Evolutionary conservation across 53 echinoderm and acorn worm species (phyloP), one percentile per base, ranked within the genome.

Genomic region (Holothuria scabra): DNA sequence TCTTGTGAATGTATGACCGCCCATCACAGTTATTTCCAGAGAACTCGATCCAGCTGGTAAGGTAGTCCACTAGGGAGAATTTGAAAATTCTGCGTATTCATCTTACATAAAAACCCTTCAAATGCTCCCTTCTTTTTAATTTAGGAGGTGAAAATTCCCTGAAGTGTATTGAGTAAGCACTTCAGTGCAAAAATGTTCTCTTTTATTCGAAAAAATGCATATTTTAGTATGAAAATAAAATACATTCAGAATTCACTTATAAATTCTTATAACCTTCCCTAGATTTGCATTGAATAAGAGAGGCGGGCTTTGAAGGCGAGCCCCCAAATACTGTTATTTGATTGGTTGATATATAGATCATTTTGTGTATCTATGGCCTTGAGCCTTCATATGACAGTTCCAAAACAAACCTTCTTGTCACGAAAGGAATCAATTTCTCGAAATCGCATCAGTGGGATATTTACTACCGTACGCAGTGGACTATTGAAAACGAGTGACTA

Each of bases 301-400:
- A 64, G 67, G 90, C 82, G 83, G 66, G 79, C 30, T 56, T 76
- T 35, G 24, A 76, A 90, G 83, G 92, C 85, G 85, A 90, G 86
- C 90, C 79, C 86, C 80, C 34, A 12, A 68, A 66, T 49, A 26
- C 29, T 46, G 62, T 20, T 37, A 64, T 90, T 38, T 89, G 84
- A 94, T 94, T 94, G 95, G 95, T 72, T 79, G 58, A 61, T 90
- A 16, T 59, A 63, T 84, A 60, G 65, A 21, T 56, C 67, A 83
- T 88, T 88, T 66, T 84, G 86, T 84, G 67, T 85, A 85, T 65
- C 81, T 84, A 84, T 84, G 58, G 84, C 71, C 70, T 70, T 84
- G 72, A 70, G 70, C 31, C 72, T 79, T 59, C 33, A 57, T 33
- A 31, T 84, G 84, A 84, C 84, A 84, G 84, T 67, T 68, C 84